Evolutionary conservation across 1,140 invertebrate genomes (phyloP).

Genomic region (Physella acuta): DNA sequence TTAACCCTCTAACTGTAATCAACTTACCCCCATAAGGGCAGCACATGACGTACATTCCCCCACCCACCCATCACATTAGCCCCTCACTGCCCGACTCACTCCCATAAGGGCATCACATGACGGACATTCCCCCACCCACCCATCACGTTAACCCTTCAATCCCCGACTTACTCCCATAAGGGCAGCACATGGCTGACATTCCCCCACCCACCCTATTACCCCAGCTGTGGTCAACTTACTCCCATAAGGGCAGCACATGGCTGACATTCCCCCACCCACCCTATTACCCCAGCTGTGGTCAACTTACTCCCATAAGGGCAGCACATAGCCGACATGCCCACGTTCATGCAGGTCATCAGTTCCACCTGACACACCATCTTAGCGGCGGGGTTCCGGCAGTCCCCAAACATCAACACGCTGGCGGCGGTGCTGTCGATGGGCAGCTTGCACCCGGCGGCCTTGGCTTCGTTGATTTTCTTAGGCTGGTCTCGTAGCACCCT

Average conservation of each 20-base stretch:
- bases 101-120: not conserved
- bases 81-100: not conserved
- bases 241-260: conserved; percentile 17
- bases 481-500: conserved; percentile 9
- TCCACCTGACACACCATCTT: conserved; percentile 10
- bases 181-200: conserved; percentile 13
- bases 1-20: too few species aligned
- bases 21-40: conserved; percentile 14
- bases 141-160: too few species aligned
- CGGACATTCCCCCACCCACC: not conserved
- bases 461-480: not conserved
- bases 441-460: conserved; percentile 8
- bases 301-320: conserved; percentile 15
- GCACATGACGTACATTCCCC: not conserved
- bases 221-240: too few species aligned
- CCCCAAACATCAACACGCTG: not conserved
- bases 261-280: not conserved
- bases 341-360: conserved; percentile 9
- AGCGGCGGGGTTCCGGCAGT: conserved; percentile 3
- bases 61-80: not conserved
- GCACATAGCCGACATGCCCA: conserved; percentile 9
- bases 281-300: too few species aligned
- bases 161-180: conserved; percentile 12
- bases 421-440: conserved; percentile 5
- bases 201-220: not conserved